Evolutionary conservation across 2,797 vertebrate species (phyloP).

Genomic region (Pempheris klunzingeri): DNA sequence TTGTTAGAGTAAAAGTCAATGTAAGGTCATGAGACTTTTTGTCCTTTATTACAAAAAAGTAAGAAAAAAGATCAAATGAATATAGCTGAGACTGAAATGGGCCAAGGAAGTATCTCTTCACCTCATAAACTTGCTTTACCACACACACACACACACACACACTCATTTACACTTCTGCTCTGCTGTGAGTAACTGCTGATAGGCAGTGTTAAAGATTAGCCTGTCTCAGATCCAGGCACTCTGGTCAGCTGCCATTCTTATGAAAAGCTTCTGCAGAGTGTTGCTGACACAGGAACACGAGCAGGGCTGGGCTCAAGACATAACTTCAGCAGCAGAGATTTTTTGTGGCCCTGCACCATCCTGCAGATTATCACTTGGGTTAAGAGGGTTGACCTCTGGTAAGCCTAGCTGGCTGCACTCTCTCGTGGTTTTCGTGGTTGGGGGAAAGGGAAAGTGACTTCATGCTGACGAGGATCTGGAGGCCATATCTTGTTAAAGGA

Average conservation of each 20-base stretch:
- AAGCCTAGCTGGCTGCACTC: not conserved
- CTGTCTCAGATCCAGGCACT: slow-evolving; percentile 31
- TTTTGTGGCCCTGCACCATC: not conserved
- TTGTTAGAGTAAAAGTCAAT: not conserved
- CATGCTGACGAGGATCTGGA: not conserved
- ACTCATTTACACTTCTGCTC: slow-evolving; percentile 17
- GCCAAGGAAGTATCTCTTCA: not conserved
- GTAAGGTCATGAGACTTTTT: not conserved
- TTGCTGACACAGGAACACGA: slow-evolving; percentile 61
- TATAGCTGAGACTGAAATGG: not conserved
- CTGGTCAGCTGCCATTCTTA: slow-evolving; percentile 55
- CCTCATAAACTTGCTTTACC: not conserved
- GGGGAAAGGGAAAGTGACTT: not conserved
- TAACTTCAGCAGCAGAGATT: slow-evolving; percentile 16
- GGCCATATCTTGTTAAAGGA: not conserved
- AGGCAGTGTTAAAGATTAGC: slow-evolving; percentile 65
- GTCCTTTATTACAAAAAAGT: not conserved
- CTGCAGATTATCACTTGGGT: slow-evolving; percentile 16
- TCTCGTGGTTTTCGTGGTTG: not conserved
- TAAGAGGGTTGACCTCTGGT: not conserved
- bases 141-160: slow-evolving; percentile 3
- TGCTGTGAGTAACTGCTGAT: slow-evolving; percentile 47
- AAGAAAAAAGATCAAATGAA: not conserved
- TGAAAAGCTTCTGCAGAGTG: slow-evolving; percentile 60
- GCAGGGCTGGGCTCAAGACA: not conserved